Percentiles rank a stretch among this genome's conserved stretches.
These are phyloP conservation scores for Kryptolebias marmoratus DNA, from an alignment of 2,113 vertebrate genomes.

Conservation along the genomic window DNA sequence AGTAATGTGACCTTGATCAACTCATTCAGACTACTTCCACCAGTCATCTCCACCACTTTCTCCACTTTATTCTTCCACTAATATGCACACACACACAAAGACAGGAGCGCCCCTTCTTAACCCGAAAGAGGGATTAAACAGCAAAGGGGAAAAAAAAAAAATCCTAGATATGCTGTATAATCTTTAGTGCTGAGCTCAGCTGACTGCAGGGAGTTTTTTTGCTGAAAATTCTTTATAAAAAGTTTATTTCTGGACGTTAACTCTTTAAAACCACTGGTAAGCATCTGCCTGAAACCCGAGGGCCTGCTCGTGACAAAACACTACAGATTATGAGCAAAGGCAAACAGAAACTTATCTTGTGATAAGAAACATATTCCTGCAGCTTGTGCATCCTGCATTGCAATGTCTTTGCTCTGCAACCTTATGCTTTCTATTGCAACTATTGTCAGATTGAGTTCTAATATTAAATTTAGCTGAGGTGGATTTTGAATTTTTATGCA, in stretches of 20 bases:
- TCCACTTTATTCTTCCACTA: conserved; percentile 25
- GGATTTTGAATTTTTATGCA: conserved; percentile 27
- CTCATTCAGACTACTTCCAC: conserved; percentile 24
- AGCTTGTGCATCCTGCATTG: conserved; percentile 34
- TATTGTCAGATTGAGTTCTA: conserved; percentile 60
- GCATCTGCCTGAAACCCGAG: conserved; percentile 34
- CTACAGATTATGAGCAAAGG: conserved; percentile 37
- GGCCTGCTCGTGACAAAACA: conserved; percentile 49
- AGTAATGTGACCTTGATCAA: conserved; percentile 43
- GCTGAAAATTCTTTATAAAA: conserved; percentile 27
- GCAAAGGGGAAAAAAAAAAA: conserved; percentile 26
- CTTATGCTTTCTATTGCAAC: conserved; percentile 15
- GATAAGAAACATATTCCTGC: conserved; percentile 31
- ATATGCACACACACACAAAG: conserved; percentile 15
- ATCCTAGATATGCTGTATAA: conserved; percentile 61
- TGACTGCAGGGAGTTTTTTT: conserved; percentile 27
- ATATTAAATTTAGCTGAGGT: conserved; percentile 43
- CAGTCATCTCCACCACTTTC: conserved; percentile 17
- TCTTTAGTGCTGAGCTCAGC: conserved; percentile 64
- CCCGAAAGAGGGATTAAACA: conserved; percentile 63
- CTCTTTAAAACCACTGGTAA: conserved; percentile 22
- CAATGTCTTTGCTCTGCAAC: conserved; percentile 31
- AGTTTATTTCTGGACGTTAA: conserved; percentile 14
- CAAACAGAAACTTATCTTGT: not conserved
- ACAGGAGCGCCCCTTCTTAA: conserved; percentile 55